These are phyloP conservation scores for Atlantisia rogersi DNA, from an alignment of 2,113 vertebrate species.

Conservation along the genomic window DNA sequence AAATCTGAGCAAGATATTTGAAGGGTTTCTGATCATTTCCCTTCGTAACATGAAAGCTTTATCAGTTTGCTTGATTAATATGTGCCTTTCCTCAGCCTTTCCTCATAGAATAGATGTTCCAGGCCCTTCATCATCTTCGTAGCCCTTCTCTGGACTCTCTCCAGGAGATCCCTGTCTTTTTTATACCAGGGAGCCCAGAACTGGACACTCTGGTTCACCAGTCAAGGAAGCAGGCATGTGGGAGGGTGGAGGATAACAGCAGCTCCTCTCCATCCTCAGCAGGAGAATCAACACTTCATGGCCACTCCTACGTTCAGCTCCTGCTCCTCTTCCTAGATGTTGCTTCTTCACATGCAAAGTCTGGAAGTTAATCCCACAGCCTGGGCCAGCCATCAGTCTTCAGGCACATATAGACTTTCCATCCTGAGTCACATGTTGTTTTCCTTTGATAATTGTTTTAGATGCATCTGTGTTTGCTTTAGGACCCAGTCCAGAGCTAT, in stretches of 20 bases:
- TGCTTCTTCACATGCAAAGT: background rate
- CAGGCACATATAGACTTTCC: background rate
- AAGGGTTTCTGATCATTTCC: background rate
- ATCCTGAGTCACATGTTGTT: background rate
- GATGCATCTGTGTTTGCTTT: conserved; percentile 61
- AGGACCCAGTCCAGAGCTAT: conserved; percentile 12
- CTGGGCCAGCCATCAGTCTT: background rate
- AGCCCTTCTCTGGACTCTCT: too few species aligned
- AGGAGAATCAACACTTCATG: accelerated
- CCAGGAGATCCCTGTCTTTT: too few species aligned
- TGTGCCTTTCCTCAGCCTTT: too few species aligned
- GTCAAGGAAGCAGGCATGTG: accelerated
- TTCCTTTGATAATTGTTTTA: background rate
- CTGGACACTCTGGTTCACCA: background rate
- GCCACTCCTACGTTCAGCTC: accelerated
- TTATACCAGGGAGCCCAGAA: too few species aligned
- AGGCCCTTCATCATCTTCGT: too few species aligned
- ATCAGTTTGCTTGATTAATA: background rate
- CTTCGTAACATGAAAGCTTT: background rate
- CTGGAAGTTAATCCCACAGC: background rate
- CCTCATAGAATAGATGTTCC: too few species aligned
- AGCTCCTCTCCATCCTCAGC: background rate
- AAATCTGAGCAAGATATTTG: background rate
- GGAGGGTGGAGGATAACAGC: background rate
- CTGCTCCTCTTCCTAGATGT: background rate